Conservation (phyloP, 2,797 vertebrate species). For the Fundulus diaphanus region DNA sequence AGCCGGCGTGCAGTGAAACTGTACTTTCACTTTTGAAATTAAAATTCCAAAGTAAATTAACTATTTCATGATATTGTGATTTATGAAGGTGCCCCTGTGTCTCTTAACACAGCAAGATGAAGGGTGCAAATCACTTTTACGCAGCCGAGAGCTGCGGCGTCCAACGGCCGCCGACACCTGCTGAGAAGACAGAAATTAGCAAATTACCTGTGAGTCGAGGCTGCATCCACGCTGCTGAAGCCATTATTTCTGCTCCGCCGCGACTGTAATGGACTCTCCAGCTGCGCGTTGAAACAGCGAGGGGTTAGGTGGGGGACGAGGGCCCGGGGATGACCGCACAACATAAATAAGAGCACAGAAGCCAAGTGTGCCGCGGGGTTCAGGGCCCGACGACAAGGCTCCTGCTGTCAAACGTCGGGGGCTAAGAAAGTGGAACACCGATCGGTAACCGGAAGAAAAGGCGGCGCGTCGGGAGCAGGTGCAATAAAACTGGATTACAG, state of each 20-base stretch:
- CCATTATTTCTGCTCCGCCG: constrained; percentile 79
- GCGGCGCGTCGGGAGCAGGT: constrained; percentile 28
- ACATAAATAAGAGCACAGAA: constrained; percentile 74
- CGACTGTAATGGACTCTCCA: constrained; percentile 73
- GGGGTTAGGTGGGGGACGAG: no score
- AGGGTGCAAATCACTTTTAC: constrained; percentile 52
- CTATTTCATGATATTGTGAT: neutral
- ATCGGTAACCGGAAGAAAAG: constrained; percentile 28
- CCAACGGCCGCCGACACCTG: constrained; percentile 50
- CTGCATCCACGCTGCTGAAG: constrained; percentile 71
- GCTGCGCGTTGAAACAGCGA: constrained; percentile 77
- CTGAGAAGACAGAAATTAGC: constrained; percentile 72
- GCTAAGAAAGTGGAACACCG: constrained; percentile 48
- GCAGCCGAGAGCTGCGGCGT: constrained; percentile 32
- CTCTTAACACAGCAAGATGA: constrained; percentile 23
- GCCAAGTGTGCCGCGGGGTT: constrained; percentile 58
- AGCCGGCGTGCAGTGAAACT: neutral
- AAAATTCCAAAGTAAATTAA: neutral
- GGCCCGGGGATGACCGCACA: constrained; percentile 71
- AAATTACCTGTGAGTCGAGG: constrained; percentile 77
- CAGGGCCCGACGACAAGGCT: constrained; percentile 51
- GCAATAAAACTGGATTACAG: constrained; percentile 54
- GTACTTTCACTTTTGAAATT: neutral
- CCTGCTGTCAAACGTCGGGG: constrained; percentile 22
- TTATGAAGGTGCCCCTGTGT: neutral